These are phyloP conservation scores for Tapirus terrestris DNA, from an alignment of 2,113 vertebrate species.

Conservation along the genomic window DNA sequence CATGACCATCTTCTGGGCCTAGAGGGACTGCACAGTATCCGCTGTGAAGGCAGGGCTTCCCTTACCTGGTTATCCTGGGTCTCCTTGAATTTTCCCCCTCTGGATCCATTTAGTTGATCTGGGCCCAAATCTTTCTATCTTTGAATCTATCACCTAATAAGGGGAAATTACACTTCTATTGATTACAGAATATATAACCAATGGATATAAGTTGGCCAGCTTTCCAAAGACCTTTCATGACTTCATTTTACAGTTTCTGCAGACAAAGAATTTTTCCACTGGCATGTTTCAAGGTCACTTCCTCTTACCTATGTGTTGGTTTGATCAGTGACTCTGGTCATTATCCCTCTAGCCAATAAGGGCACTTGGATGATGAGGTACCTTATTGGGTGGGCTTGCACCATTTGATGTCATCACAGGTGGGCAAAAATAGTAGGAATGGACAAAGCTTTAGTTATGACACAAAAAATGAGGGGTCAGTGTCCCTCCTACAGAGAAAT, in stretches of 20 bases:
- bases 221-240: neutral
- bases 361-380: neutral
- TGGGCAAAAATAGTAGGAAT: neutral
- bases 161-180: neutral
- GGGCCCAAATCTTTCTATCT: neutral
- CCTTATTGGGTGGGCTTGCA: neutral
- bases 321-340: neutral
- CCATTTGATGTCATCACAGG: neutral
- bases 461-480: neutral
- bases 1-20: neutral
- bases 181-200: neutral
- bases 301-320: neutral
- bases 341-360: neutral
- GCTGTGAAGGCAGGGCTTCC: neutral
- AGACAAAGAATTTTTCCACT: neutral
- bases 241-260: neutral
- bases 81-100: neutral
- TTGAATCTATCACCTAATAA: neutral
- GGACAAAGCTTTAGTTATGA: neutral
- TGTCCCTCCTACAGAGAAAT: neutral
- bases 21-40: neutral
- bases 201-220: neutral
- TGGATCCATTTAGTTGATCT: neutral
- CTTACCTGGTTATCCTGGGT: neutral
- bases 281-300: neutral